A percentile compares a stretch with the other conserved stretches of the same genome.
These are phyloP conservation scores for Acipenser transmontanus DNA, from an alignment of 2,797 vertebrate species.

Conservation along the genomic window DNA sequence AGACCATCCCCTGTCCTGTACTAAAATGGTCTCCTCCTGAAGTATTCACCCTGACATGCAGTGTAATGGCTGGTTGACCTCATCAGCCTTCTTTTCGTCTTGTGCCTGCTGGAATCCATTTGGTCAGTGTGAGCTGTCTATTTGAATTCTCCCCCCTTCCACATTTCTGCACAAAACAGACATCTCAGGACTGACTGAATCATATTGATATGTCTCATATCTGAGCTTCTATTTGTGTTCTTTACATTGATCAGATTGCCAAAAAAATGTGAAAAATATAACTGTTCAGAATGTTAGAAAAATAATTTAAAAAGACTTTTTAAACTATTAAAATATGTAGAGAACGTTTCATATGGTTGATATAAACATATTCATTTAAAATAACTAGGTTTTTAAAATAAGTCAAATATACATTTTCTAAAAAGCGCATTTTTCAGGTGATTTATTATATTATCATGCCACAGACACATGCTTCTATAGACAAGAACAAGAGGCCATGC, in stretches of 20 bases:
- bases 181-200: conserved; percentile 11
- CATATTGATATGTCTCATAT: too few relatives aligned
- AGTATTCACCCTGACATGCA: background rate
- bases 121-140: conserved; percentile 16
- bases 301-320: too few relatives aligned
- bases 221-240: too few relatives aligned
- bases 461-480: background rate
- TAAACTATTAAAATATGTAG: too few relatives aligned
- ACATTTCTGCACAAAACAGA: conserved; percentile 14
- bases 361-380: too few relatives aligned
- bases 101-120: conserved; percentile 17
- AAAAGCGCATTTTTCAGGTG: too few relatives aligned
- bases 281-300: too few relatives aligned
- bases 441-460: background rate
- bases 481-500: background rate
- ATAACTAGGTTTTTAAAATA: background rate
- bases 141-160: conserved; percentile 20
- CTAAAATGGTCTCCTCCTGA: conserved; percentile 13
- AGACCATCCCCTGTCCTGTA: background rate
- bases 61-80: conserved; percentile 3
- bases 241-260: too few relatives aligned
- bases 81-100: conserved; percentile 16
- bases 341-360: too few relatives aligned
- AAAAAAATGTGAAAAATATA: too few relatives aligned
- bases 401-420: background rate